These are phyloP conservation scores for Pectinophora gossypiella DNA, from an alignment of 1,140 invertebrate species.

Conservation along the genomic window DNA sequence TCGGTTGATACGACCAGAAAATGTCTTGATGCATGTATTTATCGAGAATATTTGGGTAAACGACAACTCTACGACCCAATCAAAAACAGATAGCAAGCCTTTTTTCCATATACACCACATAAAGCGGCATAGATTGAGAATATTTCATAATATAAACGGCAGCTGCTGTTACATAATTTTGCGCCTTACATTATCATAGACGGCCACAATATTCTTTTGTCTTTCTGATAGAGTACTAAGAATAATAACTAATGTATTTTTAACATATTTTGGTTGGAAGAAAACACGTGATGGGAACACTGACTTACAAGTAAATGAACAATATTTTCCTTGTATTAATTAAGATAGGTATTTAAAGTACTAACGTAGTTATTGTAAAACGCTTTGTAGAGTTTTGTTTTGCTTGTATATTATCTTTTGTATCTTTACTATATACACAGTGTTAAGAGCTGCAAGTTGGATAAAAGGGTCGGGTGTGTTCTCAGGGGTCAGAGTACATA, in stretches of 20 bases:
- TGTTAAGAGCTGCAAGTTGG: neutral
- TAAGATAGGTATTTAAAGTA: neutral
- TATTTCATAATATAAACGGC: neutral
- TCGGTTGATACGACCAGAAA: neutral
- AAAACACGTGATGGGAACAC: neutral
- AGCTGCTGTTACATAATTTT: neutral
- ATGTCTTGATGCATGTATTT: neutral
- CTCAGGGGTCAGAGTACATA: no score
- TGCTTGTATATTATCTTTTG: neutral
- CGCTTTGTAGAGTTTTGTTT: neutral
- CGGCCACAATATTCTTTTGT: neutral
- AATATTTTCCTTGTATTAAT: neutral
- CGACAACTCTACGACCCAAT: constrained; percentile 17
- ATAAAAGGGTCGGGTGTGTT: neutral
- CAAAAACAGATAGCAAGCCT: constrained; percentile 24
- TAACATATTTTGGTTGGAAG: neutral
- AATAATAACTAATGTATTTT: no score
- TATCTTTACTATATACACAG: no score
- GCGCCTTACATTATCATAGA: neutral
- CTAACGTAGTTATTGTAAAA: neutral
- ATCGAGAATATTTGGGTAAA: neutral
- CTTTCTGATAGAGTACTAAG: no score
- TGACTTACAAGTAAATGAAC: neutral
- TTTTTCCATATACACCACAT: neutral
- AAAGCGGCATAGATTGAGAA: neutral